phyloP scores from a whole-genome alignment of 1,140 invertebrate genomes.

The Mactra quadrangularis region DNA sequence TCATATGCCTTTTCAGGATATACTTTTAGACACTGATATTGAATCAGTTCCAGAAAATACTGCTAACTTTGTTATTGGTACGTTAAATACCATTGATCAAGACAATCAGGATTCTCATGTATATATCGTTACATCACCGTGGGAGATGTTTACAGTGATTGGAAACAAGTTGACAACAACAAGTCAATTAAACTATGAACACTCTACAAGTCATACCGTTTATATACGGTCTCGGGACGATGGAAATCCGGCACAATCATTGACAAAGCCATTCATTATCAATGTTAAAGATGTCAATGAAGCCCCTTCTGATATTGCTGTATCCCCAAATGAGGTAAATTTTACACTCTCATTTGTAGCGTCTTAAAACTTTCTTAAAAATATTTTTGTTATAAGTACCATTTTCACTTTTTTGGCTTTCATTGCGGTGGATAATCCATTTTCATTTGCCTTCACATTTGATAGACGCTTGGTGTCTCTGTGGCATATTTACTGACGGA shows the following conservation, averaged over 20 bases:
- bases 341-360: no score
- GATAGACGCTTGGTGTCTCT: no score
- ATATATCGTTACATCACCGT: conserved; percentile 24
- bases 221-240: conserved; percentile 61
- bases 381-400: no score
- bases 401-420: no score
- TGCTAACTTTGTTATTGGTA: conserved; percentile 33
- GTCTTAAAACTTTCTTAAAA: no score
- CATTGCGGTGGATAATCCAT: no score
- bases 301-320: conserved; percentile 61
- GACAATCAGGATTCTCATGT: conserved; percentile 2
- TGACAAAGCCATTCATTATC: conserved; percentile 63
- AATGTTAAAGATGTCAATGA: conserved; percentile 72
- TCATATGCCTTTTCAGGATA: conserved; percentile 23
- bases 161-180: conserved; percentile 25
- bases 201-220: conserved; percentile 34
- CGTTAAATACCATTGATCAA: conserved; percentile 10
- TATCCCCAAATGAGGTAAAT: conserved; percentile 68
- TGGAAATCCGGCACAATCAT: conserved; percentile 49
- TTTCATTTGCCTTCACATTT: no score
- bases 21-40: conserved; percentile 20
- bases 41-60: conserved; percentile 32
- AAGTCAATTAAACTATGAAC: conserved; percentile 60
- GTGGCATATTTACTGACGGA: no score
- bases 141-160: conserved; percentile 29